Evolutionary conservation across 2,113 vertebrate genomes (phyloP).

Genomic region (Ramphastos sulfuratus): DNA sequence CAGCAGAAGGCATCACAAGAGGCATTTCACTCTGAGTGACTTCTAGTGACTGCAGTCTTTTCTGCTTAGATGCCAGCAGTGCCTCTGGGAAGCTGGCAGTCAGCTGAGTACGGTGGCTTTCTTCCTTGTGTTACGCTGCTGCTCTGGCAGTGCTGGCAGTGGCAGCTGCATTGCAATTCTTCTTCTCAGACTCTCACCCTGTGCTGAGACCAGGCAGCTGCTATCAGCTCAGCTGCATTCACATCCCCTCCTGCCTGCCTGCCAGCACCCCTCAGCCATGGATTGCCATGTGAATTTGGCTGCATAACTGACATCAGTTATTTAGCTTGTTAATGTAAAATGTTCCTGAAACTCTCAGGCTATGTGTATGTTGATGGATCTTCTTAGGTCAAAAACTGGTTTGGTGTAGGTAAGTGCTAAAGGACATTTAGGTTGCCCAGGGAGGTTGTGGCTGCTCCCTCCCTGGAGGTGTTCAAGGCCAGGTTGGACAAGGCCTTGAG

Average conservation of each 20-base stretch:
- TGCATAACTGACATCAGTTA: neutral
- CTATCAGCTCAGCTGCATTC: neutral
- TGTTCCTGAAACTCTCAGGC: neutral
- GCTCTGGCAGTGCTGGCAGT: neutral
- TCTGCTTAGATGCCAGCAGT: neutral
- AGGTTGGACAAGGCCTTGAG: too few species aligned
- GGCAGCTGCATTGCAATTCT: rapidly evolving
- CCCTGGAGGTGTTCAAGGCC: too few species aligned
- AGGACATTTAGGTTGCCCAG: neutral
- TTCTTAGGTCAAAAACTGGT: neutral
- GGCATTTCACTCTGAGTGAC: neutral
- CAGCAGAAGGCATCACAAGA: neutral
- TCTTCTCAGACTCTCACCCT: neutral
- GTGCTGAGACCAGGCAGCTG: neutral
- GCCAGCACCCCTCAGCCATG: rapidly evolving
- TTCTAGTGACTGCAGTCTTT: neutral
- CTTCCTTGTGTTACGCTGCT: neutral
- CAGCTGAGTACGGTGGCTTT: neutral
- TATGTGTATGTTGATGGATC: neutral
- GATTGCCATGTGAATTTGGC: neutral
- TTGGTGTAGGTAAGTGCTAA: neutral
- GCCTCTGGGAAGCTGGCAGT: neutral
- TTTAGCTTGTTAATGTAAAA: neutral
- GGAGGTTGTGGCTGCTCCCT: too few species aligned
- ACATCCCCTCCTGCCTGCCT: neutral